Evolutionary conservation across 2,797 vertebrate genomes (phyloP), one percentile per base, ranked within the genome.

Genomic region (Tauraco hartlaubi): DNA sequence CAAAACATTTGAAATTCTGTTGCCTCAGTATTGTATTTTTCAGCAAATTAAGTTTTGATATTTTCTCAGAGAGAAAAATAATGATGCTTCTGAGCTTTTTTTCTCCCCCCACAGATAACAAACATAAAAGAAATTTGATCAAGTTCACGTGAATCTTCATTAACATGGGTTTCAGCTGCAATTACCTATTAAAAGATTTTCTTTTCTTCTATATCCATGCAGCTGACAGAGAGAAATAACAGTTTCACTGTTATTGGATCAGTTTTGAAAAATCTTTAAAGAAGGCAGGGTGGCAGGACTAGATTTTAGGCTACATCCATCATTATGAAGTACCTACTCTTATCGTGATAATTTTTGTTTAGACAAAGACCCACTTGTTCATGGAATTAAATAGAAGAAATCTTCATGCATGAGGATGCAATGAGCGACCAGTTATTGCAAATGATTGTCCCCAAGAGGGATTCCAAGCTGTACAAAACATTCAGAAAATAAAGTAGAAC

Each of bases 21-120:
- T 46, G 16, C 9, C 6, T 29, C 41, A 22, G 4, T 12, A 11
- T 15, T 1, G 1, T 44, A 8, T 71, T 39, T 54, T 86, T 71
- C 23, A 75, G 26, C 23, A 81, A 86, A 54, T 75, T 29, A 9
- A 22, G 5, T 18, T 44, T 85, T 90, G 5, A 1, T 31, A 2
- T 75, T 75, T 79, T 54, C 49, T 75, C 35, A 35, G 12, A 66
- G 16, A 63, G 28, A 46, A 89, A 74, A 88, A 39, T 19, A 80
- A 28, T 4, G 4, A 43, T 33, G 17, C 10, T 19, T 31, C 33
- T 58, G 23, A 58, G 23, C 12, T 26, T 31, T 43, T 43, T 13
- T 23, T 15, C 5, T 10, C 2, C 4, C 8, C 12, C 9, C 6
- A 2, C 11, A 12, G 18, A 29, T 1, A 33, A 2, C 2, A 33